phyloP scores from a whole-genome alignment of 2,113 vertebrate genomes.

The Stegostoma tigrinum region DNA sequence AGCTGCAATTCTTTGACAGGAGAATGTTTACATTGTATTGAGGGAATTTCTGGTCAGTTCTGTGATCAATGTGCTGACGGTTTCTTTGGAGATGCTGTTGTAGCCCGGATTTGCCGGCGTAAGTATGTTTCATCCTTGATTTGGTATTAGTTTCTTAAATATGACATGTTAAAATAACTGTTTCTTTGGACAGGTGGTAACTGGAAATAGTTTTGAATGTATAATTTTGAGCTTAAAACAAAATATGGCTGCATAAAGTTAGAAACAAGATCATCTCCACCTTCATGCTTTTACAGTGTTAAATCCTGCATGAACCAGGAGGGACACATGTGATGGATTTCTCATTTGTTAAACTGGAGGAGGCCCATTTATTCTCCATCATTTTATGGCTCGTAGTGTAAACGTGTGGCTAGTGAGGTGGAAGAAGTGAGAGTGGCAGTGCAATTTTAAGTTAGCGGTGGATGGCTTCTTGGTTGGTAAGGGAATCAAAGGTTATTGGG shows the following conservation, averaged over 20 bases:
- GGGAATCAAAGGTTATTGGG: too few relatives aligned
- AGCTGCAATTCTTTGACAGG: conserved; percentile 89
- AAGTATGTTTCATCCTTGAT: conserved; percentile 53
- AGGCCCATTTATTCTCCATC: neutral
- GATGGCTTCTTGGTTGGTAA: too few relatives aligned
- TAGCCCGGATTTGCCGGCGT: conserved; percentile 80
- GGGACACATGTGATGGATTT: neutral
- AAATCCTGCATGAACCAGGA: too few relatives aligned
- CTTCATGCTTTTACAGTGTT: neutral
- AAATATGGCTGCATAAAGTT: neutral
- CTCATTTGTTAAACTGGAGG: neutral
- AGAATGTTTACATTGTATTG: conserved; percentile 81
- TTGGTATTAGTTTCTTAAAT: neutral
- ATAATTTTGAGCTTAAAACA: neutral
- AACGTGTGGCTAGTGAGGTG: neutral
- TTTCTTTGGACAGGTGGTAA: neutral
- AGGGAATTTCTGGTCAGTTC: conserved; percentile 69
- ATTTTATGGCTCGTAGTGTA: neutral
- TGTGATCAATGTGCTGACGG: conserved; percentile 80
- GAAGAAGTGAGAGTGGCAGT: neutral
- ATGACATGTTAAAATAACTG: neutral
- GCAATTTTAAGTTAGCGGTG: neutral
- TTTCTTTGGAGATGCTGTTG: conserved; percentile 83
- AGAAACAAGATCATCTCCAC: neutral
- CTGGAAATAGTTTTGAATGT: neutral